Evolutionary conservation across 2,888 invertebrate species (phyloP).

Genomic region (Himalopsyche tibetana): DNA sequence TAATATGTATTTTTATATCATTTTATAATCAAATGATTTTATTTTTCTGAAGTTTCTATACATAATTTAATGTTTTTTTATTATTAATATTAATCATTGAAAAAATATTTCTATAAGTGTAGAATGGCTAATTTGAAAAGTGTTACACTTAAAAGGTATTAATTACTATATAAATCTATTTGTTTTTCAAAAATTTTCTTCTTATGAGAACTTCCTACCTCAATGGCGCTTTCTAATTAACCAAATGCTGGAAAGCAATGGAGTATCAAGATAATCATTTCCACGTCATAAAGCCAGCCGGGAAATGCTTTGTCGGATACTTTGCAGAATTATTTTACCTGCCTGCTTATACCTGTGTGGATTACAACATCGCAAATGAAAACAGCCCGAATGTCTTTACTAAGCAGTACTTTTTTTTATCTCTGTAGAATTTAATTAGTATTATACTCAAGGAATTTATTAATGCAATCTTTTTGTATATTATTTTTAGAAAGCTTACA

Average conservation of each 20-base stretch:
- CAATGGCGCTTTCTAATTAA: conserved; percentile 58
- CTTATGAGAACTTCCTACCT: conserved; percentile 11
- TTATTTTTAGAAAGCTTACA: neutral
- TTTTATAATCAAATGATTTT: too few species aligned
- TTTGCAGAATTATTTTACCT: conserved; percentile 60
- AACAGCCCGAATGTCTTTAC: conserved; percentile 54
- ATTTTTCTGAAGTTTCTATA: too few species aligned
- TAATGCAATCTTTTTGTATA: conserved; percentile 5
- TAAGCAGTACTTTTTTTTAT: neutral
- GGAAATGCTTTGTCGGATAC: conserved; percentile 55
- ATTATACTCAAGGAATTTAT: conserved; percentile 7
- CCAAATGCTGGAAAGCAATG: conserved; percentile 61
- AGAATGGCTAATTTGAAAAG: too few species aligned
- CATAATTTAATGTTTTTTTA: too few species aligned
- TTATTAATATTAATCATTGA: too few species aligned
- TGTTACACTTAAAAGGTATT: too few species aligned
- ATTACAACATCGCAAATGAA: conserved; percentile 59
- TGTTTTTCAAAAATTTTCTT: neutral
- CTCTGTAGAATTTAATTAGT: conserved; percentile 41
- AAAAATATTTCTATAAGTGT: too few species aligned
- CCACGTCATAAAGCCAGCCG: conserved; percentile 63
- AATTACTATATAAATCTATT: neutral
- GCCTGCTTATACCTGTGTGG: conserved; percentile 54
- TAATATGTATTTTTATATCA: too few species aligned
- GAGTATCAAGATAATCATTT: conserved; percentile 63